These are phyloP conservation scores for Nasonovia ribisnigri DNA, from an alignment of 2,888 invertebrate species.

Conservation along the genomic window DNA sequence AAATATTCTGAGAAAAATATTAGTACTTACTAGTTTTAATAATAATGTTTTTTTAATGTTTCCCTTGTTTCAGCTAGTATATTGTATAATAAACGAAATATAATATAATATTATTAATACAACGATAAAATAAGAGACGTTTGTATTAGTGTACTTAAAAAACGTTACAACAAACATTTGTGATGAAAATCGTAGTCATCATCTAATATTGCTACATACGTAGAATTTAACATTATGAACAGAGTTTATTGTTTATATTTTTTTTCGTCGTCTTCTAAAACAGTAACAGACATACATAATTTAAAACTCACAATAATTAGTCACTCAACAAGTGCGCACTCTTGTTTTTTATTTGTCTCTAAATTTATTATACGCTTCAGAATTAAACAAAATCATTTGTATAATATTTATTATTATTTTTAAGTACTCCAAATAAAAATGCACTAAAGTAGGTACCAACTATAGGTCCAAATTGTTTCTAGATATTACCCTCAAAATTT, in stretches of 20 bases:
- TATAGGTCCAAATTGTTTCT: too few species aligned
- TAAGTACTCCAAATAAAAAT: not conserved
- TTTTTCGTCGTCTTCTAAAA: not conserved
- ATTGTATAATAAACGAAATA: conserved; percentile 10
- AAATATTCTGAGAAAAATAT: conserved; percentile 3
- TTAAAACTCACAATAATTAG: not conserved
- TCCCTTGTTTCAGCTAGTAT: not conserved
- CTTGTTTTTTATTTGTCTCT: not conserved
- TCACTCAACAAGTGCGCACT: not conserved
- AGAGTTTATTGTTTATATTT: not conserved
- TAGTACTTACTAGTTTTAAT: not conserved
- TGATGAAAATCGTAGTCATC: not conserved
- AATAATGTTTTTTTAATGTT: not conserved
- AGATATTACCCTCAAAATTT: not conserved
- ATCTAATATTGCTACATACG: not conserved
- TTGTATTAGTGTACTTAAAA: not conserved
- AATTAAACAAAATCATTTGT: not conserved
- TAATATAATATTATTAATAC: not conserved
- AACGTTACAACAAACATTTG: conserved; percentile 6
- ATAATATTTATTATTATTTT: not conserved
- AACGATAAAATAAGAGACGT: not conserved
- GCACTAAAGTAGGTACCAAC: not conserved
- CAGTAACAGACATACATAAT: not conserved
- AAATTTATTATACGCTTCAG: not conserved
- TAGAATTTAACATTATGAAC: not conserved